These are phyloP conservation scores for Plebejus argus DNA, from an alignment of 2,888 invertebrate genomes.

Conservation along the genomic window DNA sequence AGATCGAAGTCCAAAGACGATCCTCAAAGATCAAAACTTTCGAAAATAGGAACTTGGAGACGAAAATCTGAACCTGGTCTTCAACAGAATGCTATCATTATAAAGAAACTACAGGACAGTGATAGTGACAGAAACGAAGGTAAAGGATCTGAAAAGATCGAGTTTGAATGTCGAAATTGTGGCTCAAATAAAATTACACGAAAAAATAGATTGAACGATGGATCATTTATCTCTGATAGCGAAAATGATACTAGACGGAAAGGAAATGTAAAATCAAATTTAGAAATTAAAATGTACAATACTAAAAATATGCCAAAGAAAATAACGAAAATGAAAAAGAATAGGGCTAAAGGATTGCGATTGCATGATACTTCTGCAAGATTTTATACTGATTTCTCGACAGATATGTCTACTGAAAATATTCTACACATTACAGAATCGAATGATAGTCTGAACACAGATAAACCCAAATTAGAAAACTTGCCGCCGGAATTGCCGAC, in stretches of 20 bases:
- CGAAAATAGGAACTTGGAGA: constrained; percentile 84
- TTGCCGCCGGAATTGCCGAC: constrained; percentile 51
- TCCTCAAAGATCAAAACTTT: constrained; percentile 70
- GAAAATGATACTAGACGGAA: constrained; percentile 62
- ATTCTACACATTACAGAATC: constrained; percentile 84
- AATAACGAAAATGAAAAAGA: constrained; percentile 86
- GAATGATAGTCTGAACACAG: constrained; percentile 80
- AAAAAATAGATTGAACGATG: constrained; percentile 56
- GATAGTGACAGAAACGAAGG: constrained; percentile 61
- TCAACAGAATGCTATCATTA: constrained; percentile 63
- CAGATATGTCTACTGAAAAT: constrained; percentile 82
- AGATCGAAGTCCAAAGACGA: constrained; percentile 77
- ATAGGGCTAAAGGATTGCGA: constrained; percentile 79
- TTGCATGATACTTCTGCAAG: constrained; percentile 80
- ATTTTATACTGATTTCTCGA: constrained; percentile 84
- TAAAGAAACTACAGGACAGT: constrained; percentile 65
- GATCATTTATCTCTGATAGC: constrained; percentile 62
- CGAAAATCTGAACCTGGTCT: constrained; percentile 87
- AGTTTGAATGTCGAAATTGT: constrained; percentile 74
- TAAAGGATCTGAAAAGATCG: constrained; percentile 69
- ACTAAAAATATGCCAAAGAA: constrained; percentile 86
- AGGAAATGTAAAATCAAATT: constrained; percentile 55
- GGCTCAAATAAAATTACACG: constrained; percentile 70
- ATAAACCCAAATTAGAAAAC: constrained; percentile 55
- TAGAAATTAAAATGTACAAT: constrained; percentile 83